These are phyloP conservation scores for Virgularia gustaviana DNA, from an alignment of 92 coral and sea anemone species.

Conservation along the genomic window DNA sequence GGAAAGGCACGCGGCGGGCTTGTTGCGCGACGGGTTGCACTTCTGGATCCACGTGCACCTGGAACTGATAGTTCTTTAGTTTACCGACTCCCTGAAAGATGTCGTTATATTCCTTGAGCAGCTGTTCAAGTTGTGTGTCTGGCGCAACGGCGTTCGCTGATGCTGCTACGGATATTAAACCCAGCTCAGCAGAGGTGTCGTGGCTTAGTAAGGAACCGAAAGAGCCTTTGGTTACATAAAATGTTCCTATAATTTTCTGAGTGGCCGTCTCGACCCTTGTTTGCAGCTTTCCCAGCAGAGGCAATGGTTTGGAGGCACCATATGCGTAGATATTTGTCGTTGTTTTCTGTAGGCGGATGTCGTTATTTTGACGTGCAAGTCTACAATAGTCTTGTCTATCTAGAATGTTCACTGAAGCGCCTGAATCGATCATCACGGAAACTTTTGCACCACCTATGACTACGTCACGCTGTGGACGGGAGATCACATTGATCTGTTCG, in stretches of 20 bases:
- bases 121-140: not conserved
- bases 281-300: constrained; percentile 29
- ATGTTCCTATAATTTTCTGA: constrained; percentile 7
- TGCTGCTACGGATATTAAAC: constrained; percentile 13
- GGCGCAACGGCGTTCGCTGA: constrained; percentile 33
- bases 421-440: constrained; percentile 34
- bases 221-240: constrained; percentile 26
- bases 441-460: constrained; percentile 3
- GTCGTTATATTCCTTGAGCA: constrained; percentile 17
- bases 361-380: constrained; percentile 4
- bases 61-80: constrained; percentile 37
- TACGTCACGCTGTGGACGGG: not conserved
- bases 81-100: constrained; percentile 22
- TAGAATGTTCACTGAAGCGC: constrained; percentile 28
- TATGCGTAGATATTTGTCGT: constrained; percentile 11
- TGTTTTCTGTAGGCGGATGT: constrained; percentile 15
- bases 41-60: constrained; percentile 20
- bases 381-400: not conserved
- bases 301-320: constrained; percentile 11
- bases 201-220: constrained; percentile 39
- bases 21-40: constrained; percentile 40
- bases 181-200: constrained; percentile 23
- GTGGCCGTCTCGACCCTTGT: constrained; percentile 11
- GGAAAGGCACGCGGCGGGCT: constrained; percentile 42
- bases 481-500: not conserved